These are phyloP conservation scores for Meloidogyne floridensis DNA, from an alignment of 1,140 invertebrate species.

Conservation along the genomic window DNA sequence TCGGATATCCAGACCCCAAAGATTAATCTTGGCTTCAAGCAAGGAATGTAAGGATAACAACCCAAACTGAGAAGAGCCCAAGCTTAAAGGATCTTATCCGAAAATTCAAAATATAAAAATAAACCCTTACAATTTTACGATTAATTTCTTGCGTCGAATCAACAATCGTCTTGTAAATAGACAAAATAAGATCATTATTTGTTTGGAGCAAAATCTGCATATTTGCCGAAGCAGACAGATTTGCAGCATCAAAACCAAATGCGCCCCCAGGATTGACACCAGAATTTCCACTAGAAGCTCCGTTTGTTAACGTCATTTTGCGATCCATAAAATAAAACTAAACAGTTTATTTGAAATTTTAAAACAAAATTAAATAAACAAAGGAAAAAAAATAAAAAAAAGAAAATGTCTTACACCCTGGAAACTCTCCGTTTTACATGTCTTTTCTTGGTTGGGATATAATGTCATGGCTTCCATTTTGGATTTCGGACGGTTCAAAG, in stretches of 20 bases:
- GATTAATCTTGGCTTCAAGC: too few species aligned
- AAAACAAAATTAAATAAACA: not conserved
- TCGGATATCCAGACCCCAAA: too few species aligned
- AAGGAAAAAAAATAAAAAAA: not conserved
- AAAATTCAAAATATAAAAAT: conserved; percentile 13
- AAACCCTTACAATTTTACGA: conserved; percentile 35
- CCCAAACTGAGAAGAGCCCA: too few species aligned
- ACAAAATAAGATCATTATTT: conserved; percentile 33
- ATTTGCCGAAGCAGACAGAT: conserved; percentile 10
- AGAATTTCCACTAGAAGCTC: not conserved
- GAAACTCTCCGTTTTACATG: too few species aligned
- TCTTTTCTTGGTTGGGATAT: too few species aligned
- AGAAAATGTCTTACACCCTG: too few species aligned
- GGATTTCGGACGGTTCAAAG: too few species aligned
- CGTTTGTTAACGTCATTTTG: not conserved
- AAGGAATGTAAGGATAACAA: too few species aligned
- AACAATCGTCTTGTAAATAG: conserved; percentile 32
- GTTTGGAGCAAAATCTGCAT: conserved; percentile 40
- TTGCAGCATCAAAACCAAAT: not conserved
- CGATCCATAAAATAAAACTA: not conserved
- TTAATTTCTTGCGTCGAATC: conserved; percentile 39
- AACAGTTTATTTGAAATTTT: not conserved
- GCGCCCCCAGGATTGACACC: not conserved
- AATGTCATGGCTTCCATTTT: too few species aligned
- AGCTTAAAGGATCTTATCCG: too few species aligned